Conservation (phyloP, 1,140 invertebrate genomes). For the Macrobrachium rosenbergii region DNA sequence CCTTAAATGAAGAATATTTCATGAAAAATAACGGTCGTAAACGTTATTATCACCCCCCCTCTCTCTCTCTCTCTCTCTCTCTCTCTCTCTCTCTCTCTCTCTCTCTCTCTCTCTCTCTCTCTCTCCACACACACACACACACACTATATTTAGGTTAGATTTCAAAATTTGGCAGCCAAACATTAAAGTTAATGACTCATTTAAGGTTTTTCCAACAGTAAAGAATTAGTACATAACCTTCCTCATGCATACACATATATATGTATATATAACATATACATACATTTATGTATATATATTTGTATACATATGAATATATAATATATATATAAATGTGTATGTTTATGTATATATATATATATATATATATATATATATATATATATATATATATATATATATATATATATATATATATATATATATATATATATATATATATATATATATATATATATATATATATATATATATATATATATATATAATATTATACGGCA, state of each 20-base stretch:
- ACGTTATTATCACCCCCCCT: no score
- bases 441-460: background rate
- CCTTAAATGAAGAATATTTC: no score
- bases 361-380: slow-evolving; percentile 1
- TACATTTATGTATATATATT: background rate
- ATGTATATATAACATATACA: background rate
- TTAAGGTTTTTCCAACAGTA: background rate
- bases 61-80: no score
- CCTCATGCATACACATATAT: slow-evolving; percentile 7
- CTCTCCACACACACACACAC: no score
- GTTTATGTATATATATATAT: background rate
- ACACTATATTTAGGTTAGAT: no score
- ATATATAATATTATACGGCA: background rate
- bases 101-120: no score
- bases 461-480: slow-evolving; percentile 9
- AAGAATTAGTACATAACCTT: background rate
- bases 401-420: background rate
- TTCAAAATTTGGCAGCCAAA: background rate
- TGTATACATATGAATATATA: background rate
- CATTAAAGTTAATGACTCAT: background rate
- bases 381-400: slow-evolving; percentile 10
- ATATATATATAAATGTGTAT: background rate
- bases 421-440: background rate
- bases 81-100: no score
- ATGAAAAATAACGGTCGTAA: no score